Evolutionary conservation across 2,888 invertebrate species (phyloP).

Genomic region (Gastracanthus pulcherrimus): DNA sequence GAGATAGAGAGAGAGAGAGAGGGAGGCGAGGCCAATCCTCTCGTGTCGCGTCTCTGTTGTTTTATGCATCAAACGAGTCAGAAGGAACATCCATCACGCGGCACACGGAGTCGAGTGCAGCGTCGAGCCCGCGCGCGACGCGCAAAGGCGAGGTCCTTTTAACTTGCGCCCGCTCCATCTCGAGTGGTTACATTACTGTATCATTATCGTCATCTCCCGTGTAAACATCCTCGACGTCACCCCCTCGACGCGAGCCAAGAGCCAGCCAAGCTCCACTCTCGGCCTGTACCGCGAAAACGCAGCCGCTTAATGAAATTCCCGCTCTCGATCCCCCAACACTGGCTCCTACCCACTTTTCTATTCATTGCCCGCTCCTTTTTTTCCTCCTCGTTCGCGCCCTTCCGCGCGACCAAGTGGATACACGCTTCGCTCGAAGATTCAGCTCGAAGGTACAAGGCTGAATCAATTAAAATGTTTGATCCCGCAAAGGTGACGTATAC

Average conservation of each 20-base stretch:
- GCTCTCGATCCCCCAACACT: background rate
- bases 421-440: too few species aligned
- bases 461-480: conserved; percentile 1
- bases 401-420: too few species aligned
- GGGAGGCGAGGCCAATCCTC: background rate
- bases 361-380: background rate
- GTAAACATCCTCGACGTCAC: conserved; percentile 43
- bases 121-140: background rate
- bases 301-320: conserved; percentile 28
- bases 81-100: conserved; percentile 38
- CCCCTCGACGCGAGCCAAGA: background rate
- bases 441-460: too few species aligned
- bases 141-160: conserved; percentile 30
- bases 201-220: conserved; percentile 45
- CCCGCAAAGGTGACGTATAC: conserved; percentile 34
- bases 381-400: too few species aligned
- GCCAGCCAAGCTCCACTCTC: background rate
- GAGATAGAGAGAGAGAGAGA: background rate
- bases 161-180: background rate
- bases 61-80: conserved; percentile 33
- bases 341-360: background rate
- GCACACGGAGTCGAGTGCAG: background rate
- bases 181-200: conserved; percentile 50
- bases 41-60: conserved; percentile 14
- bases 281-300: conserved; percentile 38